Evolutionary conservation across 2,888 invertebrate genomes (phyloP).

Genomic region (Drosophila fungiperda): DNA sequence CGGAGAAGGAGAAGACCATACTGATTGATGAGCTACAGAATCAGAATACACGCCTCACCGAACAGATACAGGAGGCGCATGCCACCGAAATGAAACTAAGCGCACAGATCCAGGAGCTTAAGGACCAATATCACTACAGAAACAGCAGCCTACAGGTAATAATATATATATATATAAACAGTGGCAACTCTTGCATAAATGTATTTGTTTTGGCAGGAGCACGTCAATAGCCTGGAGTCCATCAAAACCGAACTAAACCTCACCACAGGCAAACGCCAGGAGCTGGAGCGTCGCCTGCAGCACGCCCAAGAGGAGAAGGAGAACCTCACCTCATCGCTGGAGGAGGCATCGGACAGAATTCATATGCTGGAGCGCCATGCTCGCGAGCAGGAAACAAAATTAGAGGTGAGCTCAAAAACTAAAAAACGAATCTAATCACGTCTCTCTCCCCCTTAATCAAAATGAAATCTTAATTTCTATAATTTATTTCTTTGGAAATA

Average conservation of each 20-base stretch:
- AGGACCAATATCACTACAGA: slow-evolving; percentile 93
- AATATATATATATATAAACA: not conserved
- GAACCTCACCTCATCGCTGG: slow-evolving; percentile 91
- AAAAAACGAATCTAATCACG: slow-evolving; percentile 57
- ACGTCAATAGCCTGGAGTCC: slow-evolving; percentile 94
- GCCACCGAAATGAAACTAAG: slow-evolving; percentile 92
- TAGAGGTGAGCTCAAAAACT: slow-evolving; percentile 77
- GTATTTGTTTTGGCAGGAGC: slow-evolving; percentile 88
- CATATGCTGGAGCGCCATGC: slow-evolving; percentile 93
- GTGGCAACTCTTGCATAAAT: not conserved
- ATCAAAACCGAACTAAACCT: slow-evolving; percentile 94
- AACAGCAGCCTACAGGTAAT: slow-evolving; percentile 89
- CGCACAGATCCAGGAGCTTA: slow-evolving; percentile 91
- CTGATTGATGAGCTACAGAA: slow-evolving; percentile 94
- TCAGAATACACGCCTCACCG: slow-evolving; percentile 94
- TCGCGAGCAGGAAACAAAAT: slow-evolving; percentile 90
- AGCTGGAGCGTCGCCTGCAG: slow-evolving; percentile 93
- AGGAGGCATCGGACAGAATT: slow-evolving; percentile 96
- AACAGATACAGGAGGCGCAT: slow-evolving; percentile 93
- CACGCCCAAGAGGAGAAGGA: slow-evolving; percentile 92
- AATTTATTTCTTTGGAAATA: slow-evolving; percentile 48
- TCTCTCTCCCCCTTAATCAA: slow-evolving; percentile 34
- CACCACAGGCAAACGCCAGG: slow-evolving; percentile 92
- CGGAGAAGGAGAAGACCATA: slow-evolving; percentile 92
- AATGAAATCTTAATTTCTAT: slow-evolving; percentile 64